Base-by-base conservation (phyloP, 2,888 invertebrate genomes). In the Pammene fasciana region DNA sequence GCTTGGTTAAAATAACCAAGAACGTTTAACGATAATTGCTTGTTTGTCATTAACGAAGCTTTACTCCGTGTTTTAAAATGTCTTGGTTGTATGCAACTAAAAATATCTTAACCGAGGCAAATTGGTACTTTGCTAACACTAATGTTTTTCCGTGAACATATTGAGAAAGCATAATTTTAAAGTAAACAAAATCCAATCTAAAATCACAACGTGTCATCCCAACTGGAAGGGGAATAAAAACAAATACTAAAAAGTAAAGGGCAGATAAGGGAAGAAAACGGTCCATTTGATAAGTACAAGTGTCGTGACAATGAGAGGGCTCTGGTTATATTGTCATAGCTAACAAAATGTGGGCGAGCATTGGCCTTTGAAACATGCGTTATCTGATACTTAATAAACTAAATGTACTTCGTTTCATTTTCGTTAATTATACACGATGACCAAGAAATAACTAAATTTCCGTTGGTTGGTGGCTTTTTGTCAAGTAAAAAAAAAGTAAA, bases 201-300 rank as follows among this genome's bases (percentile, higher is more conserved):
- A 14, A 65, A 70, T 60, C 65, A 34, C 60, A 48, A 54, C 65
- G 65, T 70, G 52, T 67, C 52, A 67, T 70, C 60, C 36, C 46
- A 8, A 26, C 54, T 64, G 56, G 50, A 70, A 60, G 60, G 54
- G 70, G 55, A 70, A 65, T 65, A 65, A 75, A 76, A 76, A 75
- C 72, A 75, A 72, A 74, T 70, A 75, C 75, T 79, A 79, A 79
- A 79, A 79, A 76, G 77, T 75, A 75, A 78, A 75, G 76, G 66
- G 62, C 68, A 75, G 73, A 75, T 75, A 75, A 76, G 77, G 76
- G 72, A 74, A 76, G 75, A 73, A 75, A 77, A 72, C 72, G 75
- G 73, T 71, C 74, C 73, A 72, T 75, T 76, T 78, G 79, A 79
- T 78, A 79, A 77, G 77, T 79, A 74, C 72, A 76, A 77, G 74